Evolutionary conservation across 2,797 vertebrate genomes (phyloP).

Genomic region (Hoplostethus mediterraneus): DNA sequence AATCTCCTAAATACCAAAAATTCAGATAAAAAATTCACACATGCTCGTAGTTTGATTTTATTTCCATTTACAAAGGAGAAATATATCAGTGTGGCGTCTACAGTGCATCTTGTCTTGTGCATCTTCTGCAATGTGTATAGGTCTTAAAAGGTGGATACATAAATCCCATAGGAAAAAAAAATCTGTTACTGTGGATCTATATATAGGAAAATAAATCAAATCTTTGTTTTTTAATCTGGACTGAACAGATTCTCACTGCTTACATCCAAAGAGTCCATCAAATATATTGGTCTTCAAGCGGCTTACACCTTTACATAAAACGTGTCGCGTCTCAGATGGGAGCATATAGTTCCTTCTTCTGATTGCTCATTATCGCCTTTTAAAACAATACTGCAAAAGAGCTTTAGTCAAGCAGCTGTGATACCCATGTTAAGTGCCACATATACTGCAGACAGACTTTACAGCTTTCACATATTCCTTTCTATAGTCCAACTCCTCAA

Average conservation of each 20-base stretch:
- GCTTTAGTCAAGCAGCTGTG: conserved; percentile 55
- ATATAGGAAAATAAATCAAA: conserved; percentile 15
- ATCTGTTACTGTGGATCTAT: conserved; percentile 5
- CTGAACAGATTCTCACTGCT: not conserved
- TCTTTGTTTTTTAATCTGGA: not conserved
- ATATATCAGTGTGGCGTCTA: conserved; percentile 57
- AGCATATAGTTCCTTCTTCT: conserved; percentile 41
- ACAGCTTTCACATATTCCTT: conserved; percentile 66
- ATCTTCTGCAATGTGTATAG: conserved; percentile 31
- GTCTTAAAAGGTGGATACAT: conserved; percentile 26
- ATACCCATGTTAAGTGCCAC: conserved; percentile 66
- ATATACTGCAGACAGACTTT: conserved; percentile 62
- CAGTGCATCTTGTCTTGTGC: conserved; percentile 42
- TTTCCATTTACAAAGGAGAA: conserved; percentile 62
- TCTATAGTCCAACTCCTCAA: conserved; percentile 63
- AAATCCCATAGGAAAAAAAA: conserved; percentile 20
- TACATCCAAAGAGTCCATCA: conserved; percentile 5
- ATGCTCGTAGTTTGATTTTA: conserved; percentile 73
- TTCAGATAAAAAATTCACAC: conserved; percentile 82
- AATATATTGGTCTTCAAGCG: conserved; percentile 1
- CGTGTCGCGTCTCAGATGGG: conserved; percentile 20
- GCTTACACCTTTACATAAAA: conserved; percentile 27
- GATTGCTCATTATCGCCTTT: conserved; percentile 68
- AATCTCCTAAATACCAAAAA: conserved; percentile 95
- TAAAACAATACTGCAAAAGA: conserved; percentile 67